These are phyloP conservation scores for Chelonia mydas DNA, from an alignment of 2,797 vertebrate genomes.

Conservation along the genomic window DNA sequence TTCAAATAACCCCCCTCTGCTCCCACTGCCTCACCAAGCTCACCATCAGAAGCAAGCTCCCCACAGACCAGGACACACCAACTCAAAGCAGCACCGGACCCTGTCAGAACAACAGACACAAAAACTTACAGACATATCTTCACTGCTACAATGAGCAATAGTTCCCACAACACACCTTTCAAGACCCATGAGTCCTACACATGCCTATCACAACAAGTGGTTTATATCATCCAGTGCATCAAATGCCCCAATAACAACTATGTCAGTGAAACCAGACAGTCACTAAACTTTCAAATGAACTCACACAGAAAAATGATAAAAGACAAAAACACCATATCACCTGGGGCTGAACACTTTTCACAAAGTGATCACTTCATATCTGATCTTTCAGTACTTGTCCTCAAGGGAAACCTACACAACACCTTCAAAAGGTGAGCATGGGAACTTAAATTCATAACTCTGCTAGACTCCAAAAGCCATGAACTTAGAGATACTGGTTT, in stretches of 20 bases:
- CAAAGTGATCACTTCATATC: neutral
- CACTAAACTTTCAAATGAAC: neutral
- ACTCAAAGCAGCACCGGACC: neutral
- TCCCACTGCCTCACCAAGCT: neutral
- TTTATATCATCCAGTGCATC: neutral
- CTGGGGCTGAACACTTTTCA: neutral
- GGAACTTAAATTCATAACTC: neutral
- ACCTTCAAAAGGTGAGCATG: neutral
- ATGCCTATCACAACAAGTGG: neutral
- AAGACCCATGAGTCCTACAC: neutral
- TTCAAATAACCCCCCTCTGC: neutral
- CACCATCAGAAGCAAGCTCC: neutral
- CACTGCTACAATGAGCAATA: neutral
- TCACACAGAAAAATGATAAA: neutral
- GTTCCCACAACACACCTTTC: neutral
- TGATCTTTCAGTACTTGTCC: neutral
- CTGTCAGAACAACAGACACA: neutral
- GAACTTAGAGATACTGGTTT: neutral
- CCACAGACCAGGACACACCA: neutral
- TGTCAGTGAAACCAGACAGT: neutral
- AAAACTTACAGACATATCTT: neutral
- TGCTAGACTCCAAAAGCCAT: neutral
- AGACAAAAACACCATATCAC: neutral
- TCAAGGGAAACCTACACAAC: neutral
- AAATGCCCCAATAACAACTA: neutral